Evolutionary conservation across 1,140 invertebrate genomes (phyloP), one percentile per base, ranked within the genome.

Genomic region (Penaeus vannamei): DNA sequence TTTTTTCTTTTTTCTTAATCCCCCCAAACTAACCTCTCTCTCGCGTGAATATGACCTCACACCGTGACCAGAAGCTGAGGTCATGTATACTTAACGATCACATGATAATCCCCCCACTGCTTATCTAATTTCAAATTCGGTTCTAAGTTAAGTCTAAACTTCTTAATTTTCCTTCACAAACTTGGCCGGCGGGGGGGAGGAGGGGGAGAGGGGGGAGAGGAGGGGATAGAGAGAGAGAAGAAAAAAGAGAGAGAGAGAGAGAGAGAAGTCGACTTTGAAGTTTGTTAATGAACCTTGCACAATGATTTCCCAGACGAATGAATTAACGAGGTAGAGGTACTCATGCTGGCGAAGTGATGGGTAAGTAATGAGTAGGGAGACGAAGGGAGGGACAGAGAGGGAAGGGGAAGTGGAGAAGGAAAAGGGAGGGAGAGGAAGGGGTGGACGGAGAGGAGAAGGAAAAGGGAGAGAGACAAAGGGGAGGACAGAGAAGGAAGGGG

Each of bases 101-200:
- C 36, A 69, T 42, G 66, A 84, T 84, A 66, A 84, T 84, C 82
- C 82, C 82, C 82, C 46, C 2, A 53, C 46, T 53, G 36, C 61
- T 84, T 64, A 66, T 84, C 82, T 84, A 84, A 84, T 84, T 84
- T 64, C 62, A 23, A 61, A 84, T 84, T 84, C 82, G 82, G 82
- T 23, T 26, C 61, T 84, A 84, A 64, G 46, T 53, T 84, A 66
- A 84, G 82, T n/a, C 82, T 84, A 84, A 84, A 84, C 82, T 84
- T 84, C 82, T 84, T 84, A 69, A 84, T 84, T 84, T 84, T 84
- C 61, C 82, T 84, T 53, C 62, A 64, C 82, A 84, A 84, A 84
- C 61, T 84, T 84, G 82, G 20, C 36, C 42, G 61, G n/a, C n/a
- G n/a, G n/a, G n/a, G n/a, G n/a, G n/a, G n/a, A n/a, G n/a, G n/a